Conservation (phyloP, 2,113 vertebrate species). For the Turnix velox region DNA sequence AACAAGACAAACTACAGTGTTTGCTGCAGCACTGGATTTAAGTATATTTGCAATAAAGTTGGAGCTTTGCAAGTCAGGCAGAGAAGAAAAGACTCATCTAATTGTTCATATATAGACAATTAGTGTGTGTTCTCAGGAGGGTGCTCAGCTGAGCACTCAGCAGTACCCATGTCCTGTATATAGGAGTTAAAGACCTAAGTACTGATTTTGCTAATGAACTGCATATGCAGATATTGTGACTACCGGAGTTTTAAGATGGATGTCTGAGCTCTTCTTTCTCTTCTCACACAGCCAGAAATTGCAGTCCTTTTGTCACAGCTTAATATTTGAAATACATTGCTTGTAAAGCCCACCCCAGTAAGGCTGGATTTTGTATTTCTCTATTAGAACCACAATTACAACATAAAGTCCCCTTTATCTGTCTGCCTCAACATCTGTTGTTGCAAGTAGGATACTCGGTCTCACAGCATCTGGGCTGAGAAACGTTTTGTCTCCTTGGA, state of each 20-base stretch:
- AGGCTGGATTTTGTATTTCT: neutral
- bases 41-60: neutral
- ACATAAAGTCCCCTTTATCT: neutral
- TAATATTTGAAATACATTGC: neutral
- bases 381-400: neutral
- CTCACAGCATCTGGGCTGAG: slow-evolving; percentile 55
- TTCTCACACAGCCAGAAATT: neutral
- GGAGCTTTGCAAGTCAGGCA: neutral
- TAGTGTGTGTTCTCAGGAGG: neutral
- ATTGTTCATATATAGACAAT: neutral
- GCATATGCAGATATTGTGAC: neutral
- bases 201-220: neutral
- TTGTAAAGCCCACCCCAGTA: neutral
- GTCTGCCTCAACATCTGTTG: neutral
- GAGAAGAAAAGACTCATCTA: neutral
- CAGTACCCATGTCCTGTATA: neutral
- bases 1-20: neutral
- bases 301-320: neutral
- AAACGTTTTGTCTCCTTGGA: slow-evolving; percentile 32
- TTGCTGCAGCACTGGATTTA: neutral
- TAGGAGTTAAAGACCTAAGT: neutral
- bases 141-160: neutral
- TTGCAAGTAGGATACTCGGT: neutral
- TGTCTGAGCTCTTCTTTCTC: neutral
- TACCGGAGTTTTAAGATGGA: neutral